phyloP scores from a whole-genome alignment of 2,113 vertebrate species.

The Vireo altiloquus region DNA sequence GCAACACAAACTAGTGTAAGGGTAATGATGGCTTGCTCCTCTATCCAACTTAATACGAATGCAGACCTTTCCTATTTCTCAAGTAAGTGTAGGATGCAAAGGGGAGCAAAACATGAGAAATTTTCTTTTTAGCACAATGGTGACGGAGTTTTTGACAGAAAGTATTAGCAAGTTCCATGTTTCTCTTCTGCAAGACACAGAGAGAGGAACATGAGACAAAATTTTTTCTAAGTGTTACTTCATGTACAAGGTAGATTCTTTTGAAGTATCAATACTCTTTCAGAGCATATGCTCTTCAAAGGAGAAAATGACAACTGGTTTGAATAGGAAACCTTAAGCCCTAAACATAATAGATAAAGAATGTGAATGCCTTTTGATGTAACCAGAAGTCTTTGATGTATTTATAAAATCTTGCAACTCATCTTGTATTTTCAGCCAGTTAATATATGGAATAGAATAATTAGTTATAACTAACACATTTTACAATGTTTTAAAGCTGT shows the following conservation, averaged over 20 bases:
- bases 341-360: constrained; percentile 52
- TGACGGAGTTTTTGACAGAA: neutral
- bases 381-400: constrained; percentile 51
- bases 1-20: neutral
- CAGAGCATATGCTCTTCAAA: constrained; percentile 44
- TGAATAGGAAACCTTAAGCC: constrained; percentile 42
- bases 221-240: neutral
- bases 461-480: constrained; percentile 13
- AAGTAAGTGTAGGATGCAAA: neutral
- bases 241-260: constrained; percentile 2
- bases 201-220: neutral
- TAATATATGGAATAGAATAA: constrained; percentile 36
- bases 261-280: constrained; percentile 8
- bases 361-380: constrained; percentile 48
- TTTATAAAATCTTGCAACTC: constrained; percentile 38
- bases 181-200: neutral
- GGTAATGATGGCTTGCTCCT: neutral
- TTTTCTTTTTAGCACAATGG: neutral
- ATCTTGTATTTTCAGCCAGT: constrained; percentile 29
- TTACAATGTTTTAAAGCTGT: constrained; percentile 3
- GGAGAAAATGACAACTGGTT: constrained; percentile 18
- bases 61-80: neutral
- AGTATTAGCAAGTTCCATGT: neutral
- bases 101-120: neutral
- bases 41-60: neutral